phyloP scores from a whole-genome alignment of 2,888 invertebrate species.

The Sarcophaga carnaria region DNA sequence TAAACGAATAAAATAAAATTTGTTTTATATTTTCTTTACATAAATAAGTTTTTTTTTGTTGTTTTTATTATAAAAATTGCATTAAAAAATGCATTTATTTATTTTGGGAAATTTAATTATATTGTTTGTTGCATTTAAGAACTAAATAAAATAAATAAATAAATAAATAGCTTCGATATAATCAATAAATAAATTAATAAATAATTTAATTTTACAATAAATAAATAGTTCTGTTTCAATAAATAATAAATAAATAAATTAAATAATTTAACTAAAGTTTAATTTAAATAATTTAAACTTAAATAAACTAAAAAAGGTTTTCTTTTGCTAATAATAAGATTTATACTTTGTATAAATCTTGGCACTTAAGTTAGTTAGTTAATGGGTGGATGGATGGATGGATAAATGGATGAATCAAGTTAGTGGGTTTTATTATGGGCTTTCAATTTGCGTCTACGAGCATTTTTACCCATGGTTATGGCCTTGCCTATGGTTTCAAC shows the following conservation, averaged over 20 bases:
- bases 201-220: conserved; percentile 32
- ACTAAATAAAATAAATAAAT: conserved; percentile 65
- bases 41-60: conserved; percentile 10
- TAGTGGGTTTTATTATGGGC: conserved; percentile 53
- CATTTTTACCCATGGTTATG: conserved; percentile 77
- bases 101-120: conserved; percentile 40
- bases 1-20: neutral
- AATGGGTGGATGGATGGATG: neutral
- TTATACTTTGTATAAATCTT: conserved; percentile 68
- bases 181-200: conserved; percentile 63
- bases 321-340: conserved; percentile 48
- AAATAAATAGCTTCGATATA: conserved; percentile 62
- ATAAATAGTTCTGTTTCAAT: conserved; percentile 34
- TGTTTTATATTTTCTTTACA: conserved; percentile 13
- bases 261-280: conserved; percentile 58
- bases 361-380: conserved; percentile 60
- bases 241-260: conserved; percentile 68
- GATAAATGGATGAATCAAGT: neutral
- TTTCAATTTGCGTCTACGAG: conserved; percentile 70
- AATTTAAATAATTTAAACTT: conserved; percentile 68
- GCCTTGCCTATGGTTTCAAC: conserved; percentile 85
- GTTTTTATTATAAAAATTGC: conserved; percentile 18
- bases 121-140: conserved; percentile 26
- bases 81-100: conserved; percentile 34
- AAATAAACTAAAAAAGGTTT: conserved; percentile 39